These are phyloP conservation scores for Parauchenoglanis punctatus DNA, from an alignment of 2,797 vertebrate species.

Conservation along the genomic window DNA sequence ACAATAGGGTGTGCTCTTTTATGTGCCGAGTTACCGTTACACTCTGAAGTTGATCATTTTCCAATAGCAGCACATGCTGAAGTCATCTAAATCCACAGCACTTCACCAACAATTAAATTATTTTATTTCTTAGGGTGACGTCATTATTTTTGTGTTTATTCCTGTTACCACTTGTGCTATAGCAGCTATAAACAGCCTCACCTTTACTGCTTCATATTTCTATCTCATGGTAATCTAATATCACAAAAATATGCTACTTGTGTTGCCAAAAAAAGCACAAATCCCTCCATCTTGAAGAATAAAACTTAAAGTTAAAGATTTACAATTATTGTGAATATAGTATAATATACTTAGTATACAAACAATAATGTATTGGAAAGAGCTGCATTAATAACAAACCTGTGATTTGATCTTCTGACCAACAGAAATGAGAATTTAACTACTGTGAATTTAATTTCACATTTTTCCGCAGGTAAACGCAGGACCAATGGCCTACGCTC, in stretches of 20 bases:
- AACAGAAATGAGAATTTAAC: not conserved
- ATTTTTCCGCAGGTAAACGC: conserved; percentile 86
- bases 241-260: no score
- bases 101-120: not conserved
- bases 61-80: not conserved
- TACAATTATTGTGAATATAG: no score
- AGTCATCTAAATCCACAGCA: not conserved
- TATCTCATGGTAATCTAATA: no score
- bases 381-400: not conserved
- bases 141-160: not conserved
- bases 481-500: conserved; percentile 96
- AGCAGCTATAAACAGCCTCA: not conserved
- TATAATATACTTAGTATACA: not conserved
- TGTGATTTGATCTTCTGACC: not conserved
- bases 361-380: not conserved
- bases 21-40: not conserved
- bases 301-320: not conserved
- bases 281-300: no score
- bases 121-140: not conserved
- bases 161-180: not conserved
- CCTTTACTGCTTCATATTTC: no score
- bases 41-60: not conserved
- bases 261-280: no score
- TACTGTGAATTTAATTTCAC: no score
- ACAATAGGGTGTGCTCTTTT: not conserved